Evolutionary conservation across 2,113 vertebrate species (phyloP).

Genomic region (Gymnarchus niloticus): DNA sequence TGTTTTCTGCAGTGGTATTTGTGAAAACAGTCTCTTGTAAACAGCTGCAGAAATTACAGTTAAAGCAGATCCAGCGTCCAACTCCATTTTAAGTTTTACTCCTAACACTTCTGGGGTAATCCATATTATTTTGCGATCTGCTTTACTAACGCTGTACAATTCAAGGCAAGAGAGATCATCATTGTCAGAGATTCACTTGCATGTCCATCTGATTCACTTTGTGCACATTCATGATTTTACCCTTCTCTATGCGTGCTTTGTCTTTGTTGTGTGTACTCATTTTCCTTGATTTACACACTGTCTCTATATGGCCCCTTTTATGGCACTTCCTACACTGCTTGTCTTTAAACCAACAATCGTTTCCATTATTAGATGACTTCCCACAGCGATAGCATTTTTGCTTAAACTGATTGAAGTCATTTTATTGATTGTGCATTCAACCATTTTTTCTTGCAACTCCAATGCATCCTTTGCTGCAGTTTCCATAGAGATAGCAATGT

Average conservation of each 20-base stretch:
- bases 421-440: neutral
- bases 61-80: neutral
- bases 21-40: neutral
- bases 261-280: too few species aligned
- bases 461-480: neutral
- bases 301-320: neutral
- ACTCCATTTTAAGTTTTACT: neutral
- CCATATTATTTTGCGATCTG: neutral
- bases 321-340: neutral
- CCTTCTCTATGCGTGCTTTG: too few species aligned
- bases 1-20: neutral
- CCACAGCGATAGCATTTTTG: neutral
- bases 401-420: neutral
- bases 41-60: neutral
- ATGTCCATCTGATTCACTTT: too few species aligned
- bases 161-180: neutral
- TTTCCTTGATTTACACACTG: neutral
- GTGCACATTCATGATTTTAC: too few species aligned
- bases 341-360: neutral
- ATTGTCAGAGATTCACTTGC: neutral
- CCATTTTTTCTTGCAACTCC: neutral
- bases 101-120: neutral
- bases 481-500: neutral
- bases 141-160: neutral
- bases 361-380: neutral